phyloP scores from a whole-genome alignment of 2,113 vertebrate species.

The Brevimyrus niger region DNA sequence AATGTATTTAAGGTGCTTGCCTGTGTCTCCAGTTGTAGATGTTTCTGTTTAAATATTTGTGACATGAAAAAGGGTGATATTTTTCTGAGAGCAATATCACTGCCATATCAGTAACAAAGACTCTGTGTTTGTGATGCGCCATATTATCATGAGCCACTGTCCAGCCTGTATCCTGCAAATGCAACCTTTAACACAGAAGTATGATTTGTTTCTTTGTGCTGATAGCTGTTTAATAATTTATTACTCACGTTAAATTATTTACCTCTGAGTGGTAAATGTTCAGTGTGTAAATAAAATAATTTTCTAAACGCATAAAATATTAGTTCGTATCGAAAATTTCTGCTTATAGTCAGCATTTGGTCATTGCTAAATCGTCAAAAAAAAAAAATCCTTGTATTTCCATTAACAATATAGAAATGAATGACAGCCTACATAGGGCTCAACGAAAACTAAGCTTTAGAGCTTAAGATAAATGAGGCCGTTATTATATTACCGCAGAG shows the following conservation, averaged over 20 bases:
- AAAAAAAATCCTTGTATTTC: not conserved
- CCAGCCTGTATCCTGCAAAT: not conserved
- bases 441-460: constrained; percentile 8
- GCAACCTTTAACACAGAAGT: constrained; percentile 9
- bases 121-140: not conserved
- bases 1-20: not conserved
- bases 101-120: not conserved
- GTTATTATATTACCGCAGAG: constrained; percentile 22
- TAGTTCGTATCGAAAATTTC: not conserved
- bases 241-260: constrained; percentile 31
- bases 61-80: not conserved
- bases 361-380: constrained; percentile 1
- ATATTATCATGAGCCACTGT: too few relatives aligned
- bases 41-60: not conserved
- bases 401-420: constrained; percentile 3
- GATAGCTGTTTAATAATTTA: constrained; percentile 36
- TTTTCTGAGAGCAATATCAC: not conserved
- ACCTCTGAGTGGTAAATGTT: not conserved
- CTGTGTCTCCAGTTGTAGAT: not conserved
- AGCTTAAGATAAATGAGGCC: constrained; percentile 19
- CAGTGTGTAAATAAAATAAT: constrained; percentile 1
- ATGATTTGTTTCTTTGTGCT: constrained; percentile 25
- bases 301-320: not conserved
- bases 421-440: not conserved
- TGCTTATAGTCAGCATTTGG: not conserved